Evolutionary conservation across 2,888 invertebrate genomes (phyloP).

Genomic region (Archips xylosteana): DNA sequence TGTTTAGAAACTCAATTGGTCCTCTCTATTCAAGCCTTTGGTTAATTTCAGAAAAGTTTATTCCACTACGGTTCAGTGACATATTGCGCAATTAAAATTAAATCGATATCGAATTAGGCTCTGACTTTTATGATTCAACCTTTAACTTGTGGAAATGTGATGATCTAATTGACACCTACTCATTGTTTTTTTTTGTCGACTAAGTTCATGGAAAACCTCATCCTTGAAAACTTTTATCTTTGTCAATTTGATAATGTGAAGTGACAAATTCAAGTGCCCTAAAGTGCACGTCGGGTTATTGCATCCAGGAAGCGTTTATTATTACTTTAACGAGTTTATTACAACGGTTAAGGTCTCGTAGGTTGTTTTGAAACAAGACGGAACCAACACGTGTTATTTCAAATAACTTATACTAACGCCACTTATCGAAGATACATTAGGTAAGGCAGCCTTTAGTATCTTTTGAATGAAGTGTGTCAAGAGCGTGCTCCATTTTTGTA

Average conservation of each 20-base stretch:
- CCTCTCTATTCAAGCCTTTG: constrained; percentile 50
- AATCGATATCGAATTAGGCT: constrained; percentile 21
- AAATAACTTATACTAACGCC: constrained; percentile 20
- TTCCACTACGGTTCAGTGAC: constrained; percentile 37
- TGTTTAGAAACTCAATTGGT: constrained; percentile 51
- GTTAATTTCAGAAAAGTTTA: constrained; percentile 62
- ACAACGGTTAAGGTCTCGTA: constrained; percentile 32
- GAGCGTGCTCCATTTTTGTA: constrained; percentile 35
- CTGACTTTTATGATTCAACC: constrained; percentile 48
- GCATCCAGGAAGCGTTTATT: constrained; percentile 60
- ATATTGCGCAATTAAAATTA: constrained; percentile 29
- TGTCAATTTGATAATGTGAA: constrained; percentile 4
- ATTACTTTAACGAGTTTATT: constrained; percentile 58
- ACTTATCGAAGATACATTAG: constrained; percentile 24
- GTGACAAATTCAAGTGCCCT: constrained; percentile 31
- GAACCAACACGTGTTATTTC: constrained; percentile 21
- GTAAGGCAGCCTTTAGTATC: constrained; percentile 11
- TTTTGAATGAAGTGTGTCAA: constrained; percentile 37
- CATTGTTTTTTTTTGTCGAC: constrained; percentile 44
- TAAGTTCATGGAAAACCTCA: constrained; percentile 11
- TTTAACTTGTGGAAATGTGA: constrained; percentile 47
- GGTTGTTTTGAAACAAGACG: constrained; percentile 21
- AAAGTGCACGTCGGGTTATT: constrained; percentile 48
- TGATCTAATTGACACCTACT: constrained; percentile 77
- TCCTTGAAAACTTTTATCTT: constrained; percentile 2